Evolutionary conservation across 2,797 vertebrate species (phyloP), one percentile per base, ranked within the genome.

Genomic region (Macroramphosus scolopax): DNA sequence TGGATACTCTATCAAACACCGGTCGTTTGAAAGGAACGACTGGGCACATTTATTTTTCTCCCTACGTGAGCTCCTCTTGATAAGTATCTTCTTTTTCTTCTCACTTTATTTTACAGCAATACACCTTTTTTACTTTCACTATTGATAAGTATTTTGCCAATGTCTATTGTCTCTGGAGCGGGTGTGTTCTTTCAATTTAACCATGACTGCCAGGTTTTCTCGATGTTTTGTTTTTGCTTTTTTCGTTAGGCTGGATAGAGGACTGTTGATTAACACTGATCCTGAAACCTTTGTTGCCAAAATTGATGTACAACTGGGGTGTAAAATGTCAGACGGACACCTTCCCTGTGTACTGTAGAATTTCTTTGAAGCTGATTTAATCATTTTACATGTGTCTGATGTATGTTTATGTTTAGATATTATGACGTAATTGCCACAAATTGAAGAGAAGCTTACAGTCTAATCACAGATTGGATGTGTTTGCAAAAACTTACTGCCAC

Each of bases 141-240:
- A 63, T 77, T 35, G 80, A 71, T 47, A 65, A 75, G 63, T 81
- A 76, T 76, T 82, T 81, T 83, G 73, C 83, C 77, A 79, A 86
- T 82, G 67, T 82, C 53, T 72, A 3, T 68, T 73, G 63, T 84
- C 53, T 71, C 59, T 80, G 72, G 70, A 75, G 54, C 63, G 53
- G 76, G 72, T 78, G 62, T 76, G n/a, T 50, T 36, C 55, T 7
- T 12, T 43, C 25, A 51, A 52, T 71, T 75, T 82, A 82, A 77
- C 76, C 72, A 68, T 49, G 57, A 87, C 85, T 88, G 87, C 85
- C 87, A 84, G 67, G 63, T 75, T 78, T 80, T 69, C 59, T 73
- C 75, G 45, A 69, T 79, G 74, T 75, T 78, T 72, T 69, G 61
- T 77, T 77, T 77, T 77, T 49, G 47, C 47, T 53, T 16, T 79